Evolutionary conservation across 2,113 vertebrate genomes (phyloP).

Genomic region (Lepus europaeus): DNA sequence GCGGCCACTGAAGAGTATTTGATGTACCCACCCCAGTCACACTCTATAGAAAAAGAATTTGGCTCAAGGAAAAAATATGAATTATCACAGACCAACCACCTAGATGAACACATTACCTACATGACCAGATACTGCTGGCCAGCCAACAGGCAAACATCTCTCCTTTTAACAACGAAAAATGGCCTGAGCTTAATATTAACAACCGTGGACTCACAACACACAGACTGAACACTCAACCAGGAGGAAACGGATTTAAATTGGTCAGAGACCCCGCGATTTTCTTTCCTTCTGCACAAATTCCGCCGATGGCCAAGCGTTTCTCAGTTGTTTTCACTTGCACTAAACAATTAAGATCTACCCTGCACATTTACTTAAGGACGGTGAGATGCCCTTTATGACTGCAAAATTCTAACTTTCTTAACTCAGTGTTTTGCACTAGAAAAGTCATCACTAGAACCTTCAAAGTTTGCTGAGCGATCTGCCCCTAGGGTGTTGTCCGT

Average conservation of each 20-base stretch:
- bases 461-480: not conserved
- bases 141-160: not conserved
- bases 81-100: not conserved
- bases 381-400: not conserved
- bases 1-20: not conserved
- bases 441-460: not conserved
- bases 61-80: not conserved
- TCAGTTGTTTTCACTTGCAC: not conserved
- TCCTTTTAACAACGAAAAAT: not conserved
- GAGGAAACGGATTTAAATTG: not conserved
- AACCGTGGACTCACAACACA: not conserved
- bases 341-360: slow-evolving; percentile 23
- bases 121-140: not conserved
- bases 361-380: not conserved
- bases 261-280: not conserved
- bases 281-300: not conserved
- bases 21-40: not conserved
- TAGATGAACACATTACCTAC: not conserved
- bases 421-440: not conserved
- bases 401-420: slow-evolving; percentile 34
- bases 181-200: not conserved
- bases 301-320: not conserved
- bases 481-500: not conserved
- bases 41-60: not conserved
- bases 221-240: not conserved